Conservation (phyloP, 2,888 invertebrate genomes). For the Amphimallon solstitiale region DNA sequence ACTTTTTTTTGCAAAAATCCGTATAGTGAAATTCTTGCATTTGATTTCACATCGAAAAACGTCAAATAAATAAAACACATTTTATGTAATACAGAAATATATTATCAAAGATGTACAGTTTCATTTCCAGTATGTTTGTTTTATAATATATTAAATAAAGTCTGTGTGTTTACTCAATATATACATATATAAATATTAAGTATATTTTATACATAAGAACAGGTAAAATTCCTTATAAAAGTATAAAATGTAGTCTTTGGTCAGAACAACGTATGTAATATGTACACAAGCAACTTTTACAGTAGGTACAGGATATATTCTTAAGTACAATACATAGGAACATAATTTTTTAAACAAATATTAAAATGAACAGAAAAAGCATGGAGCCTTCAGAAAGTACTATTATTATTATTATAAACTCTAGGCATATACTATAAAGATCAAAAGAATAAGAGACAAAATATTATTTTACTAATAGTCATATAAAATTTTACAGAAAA, state of each 20-base stretch:
- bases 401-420: not conserved
- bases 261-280: constrained; percentile 12
- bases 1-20: no score
- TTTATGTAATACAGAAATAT: constrained; percentile 20
- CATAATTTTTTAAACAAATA: not conserved
- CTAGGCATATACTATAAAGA: not conserved
- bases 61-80: not conserved
- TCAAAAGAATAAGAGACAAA: no score
- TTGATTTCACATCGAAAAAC: no score
- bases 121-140: not conserved
- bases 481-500: no score
- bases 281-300: not conserved
- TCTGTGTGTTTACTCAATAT: constrained; percentile 8
- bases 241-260: constrained; percentile 33
- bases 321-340: constrained; percentile 34
- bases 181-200: constrained; percentile 28
- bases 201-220: constrained; percentile 17
- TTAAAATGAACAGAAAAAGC: not conserved
- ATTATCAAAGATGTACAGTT: constrained; percentile 28
- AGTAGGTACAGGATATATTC: not conserved
- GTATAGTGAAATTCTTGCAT: no score
- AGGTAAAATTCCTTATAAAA: constrained; percentile 25
- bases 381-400: not conserved
- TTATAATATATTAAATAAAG: constrained; percentile 12
- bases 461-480: no score